Conservation (phyloP, 1,140 invertebrate genomes). For the Drosophila oshimai region DNA sequence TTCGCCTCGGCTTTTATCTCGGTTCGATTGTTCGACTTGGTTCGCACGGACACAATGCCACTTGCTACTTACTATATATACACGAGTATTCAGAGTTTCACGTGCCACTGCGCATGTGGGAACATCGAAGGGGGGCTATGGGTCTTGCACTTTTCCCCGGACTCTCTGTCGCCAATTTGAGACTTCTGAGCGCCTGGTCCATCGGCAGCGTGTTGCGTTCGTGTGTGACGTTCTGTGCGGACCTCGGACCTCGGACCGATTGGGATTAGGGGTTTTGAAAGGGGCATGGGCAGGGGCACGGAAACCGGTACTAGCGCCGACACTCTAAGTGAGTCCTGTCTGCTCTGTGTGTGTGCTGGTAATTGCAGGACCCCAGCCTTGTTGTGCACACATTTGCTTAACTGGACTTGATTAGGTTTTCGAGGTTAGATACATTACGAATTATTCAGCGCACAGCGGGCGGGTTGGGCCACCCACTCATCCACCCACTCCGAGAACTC, state of each 20-base stretch:
- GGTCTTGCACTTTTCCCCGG: neutral
- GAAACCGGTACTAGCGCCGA: neutral
- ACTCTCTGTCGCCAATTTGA: neutral
- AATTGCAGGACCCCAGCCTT: constrained; percentile 52
- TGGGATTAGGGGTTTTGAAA: neutral
- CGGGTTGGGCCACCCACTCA: neutral
- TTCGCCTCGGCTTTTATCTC: constrained; percentile 15
- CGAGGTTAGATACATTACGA: constrained; percentile 77
- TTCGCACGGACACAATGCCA: constrained; percentile 63
- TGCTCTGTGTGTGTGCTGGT: constrained; percentile 23
- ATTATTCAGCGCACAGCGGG: constrained; percentile 61
- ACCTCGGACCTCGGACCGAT: constrained; percentile 28
- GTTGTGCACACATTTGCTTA: constrained; percentile 62
- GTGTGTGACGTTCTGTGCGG: constrained; percentile 81
- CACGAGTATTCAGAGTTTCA: constrained; percentile 27
- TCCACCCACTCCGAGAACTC: neutral
- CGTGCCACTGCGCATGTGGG: constrained; percentile 71
- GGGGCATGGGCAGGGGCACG: neutral
- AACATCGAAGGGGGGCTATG: constrained; percentile 8
- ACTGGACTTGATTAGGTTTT: constrained; percentile 78
- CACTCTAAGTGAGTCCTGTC: constrained; percentile 16
- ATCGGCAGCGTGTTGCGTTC: constrained; percentile 75
- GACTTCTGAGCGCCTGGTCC: constrained; percentile 66
- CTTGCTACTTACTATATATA: neutral
- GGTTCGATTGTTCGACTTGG: constrained; percentile 46